Evolutionary conservation across 53 echinoderm and acorn worm genomes (phyloP).

Genomic region (Stichopus horrens): DNA sequence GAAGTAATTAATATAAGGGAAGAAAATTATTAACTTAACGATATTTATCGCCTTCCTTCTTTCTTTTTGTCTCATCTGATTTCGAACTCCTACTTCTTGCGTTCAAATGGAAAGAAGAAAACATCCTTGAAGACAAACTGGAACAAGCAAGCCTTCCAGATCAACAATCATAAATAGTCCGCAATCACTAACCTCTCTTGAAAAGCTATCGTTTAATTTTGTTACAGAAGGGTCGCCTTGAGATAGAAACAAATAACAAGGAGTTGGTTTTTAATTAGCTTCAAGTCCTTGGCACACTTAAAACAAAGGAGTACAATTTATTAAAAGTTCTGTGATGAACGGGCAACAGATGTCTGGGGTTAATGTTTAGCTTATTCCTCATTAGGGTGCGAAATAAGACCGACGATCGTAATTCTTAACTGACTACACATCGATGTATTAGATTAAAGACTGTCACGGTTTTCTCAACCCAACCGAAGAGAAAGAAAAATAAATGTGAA

Average conservation of each 20-base stretch:
- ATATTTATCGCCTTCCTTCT: too few relatives aligned
- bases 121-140: too few relatives aligned
- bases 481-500: not conserved
- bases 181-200: not conserved
- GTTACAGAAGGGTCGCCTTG: slow-evolving; percentile 22
- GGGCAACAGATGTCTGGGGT: slow-evolving; percentile 24
- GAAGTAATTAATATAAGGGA: too few relatives aligned
- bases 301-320: slow-evolving; percentile 33
- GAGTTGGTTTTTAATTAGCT: slow-evolving; percentile 35
- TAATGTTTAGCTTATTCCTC: slow-evolving; percentile 19
- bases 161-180: not conserved
- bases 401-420: not conserved
- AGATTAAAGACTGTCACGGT: not conserved
- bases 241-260: not conserved
- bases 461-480: not conserved
- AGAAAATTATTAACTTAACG: too few relatives aligned
- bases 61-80: too few relatives aligned
- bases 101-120: too few relatives aligned
- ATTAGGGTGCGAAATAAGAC: slow-evolving; percentile 8
- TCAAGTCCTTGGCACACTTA: slow-evolving; percentile 36
- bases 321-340: not conserved
- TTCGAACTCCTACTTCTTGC: too few relatives aligned
- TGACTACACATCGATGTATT: not conserved
- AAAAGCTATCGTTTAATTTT: slow-evolving; percentile 31
- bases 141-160: too few relatives aligned